Evolutionary conservation across 2,797 vertebrate species (phyloP).

Genomic region (Falco cherrug): DNA sequence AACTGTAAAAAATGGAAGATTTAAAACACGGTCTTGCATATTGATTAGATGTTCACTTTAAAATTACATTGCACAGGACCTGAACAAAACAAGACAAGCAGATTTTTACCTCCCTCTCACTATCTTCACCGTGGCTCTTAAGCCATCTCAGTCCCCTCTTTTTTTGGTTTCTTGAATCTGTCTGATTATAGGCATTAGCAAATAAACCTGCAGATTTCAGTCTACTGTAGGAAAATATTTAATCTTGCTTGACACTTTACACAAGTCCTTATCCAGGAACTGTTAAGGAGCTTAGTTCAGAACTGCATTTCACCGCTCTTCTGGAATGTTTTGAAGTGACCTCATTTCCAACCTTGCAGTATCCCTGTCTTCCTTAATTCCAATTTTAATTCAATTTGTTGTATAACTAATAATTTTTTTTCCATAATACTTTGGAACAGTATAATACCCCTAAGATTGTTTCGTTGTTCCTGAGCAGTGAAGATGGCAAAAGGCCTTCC

Average conservation of each 20-base stretch:
- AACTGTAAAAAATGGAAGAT: neutral
- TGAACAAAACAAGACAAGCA: neutral
- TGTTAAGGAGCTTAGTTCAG: conserved; percentile 58
- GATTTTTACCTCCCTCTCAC: neutral
- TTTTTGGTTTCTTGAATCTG: neutral
- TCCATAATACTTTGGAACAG: neutral
- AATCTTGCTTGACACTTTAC: conserved; percentile 49
- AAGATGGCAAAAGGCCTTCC: neutral
- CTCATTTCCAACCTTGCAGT: conserved; percentile 1
- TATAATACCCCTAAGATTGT: too few species aligned
- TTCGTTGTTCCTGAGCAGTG: neutral
- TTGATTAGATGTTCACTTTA: neutral
- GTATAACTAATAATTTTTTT: neutral
- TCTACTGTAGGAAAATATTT: neutral
- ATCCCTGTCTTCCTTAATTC: neutral
- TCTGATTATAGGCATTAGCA: conserved; percentile 52
- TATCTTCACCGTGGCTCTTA: neutral
- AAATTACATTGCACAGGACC: neutral
- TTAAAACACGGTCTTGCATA: neutral
- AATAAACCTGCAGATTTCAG: conserved; percentile 58
- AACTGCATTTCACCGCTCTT: conserved; percentile 13
- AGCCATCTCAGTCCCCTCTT: neutral
- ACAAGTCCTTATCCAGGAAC: neutral
- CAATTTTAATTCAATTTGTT: neutral
- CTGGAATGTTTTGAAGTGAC: conserved; percentile 5